A percentile compares a stretch with the other conserved stretches of the same genome.
Evolutionary conservation across 2,113 vertebrate species (phyloP).

Genomic region (Perccottus glenii): DNA sequence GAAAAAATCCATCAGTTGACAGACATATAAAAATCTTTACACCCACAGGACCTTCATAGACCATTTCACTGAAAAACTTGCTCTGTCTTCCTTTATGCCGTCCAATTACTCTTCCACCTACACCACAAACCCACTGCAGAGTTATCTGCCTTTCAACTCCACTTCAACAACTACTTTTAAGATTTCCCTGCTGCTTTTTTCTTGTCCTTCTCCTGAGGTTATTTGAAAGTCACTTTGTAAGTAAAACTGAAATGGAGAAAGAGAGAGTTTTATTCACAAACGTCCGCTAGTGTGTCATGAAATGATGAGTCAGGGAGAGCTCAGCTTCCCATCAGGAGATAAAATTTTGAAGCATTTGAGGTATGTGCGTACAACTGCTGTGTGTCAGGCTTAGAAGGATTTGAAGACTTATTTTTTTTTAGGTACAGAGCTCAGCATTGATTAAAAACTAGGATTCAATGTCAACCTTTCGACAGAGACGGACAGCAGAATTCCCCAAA

Average conservation of each 20-base stretch:
- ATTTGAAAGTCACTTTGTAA: constrained; percentile 7
- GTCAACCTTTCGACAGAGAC: not conserved
- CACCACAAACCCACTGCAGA: not conserved
- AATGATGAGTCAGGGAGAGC: constrained; percentile 8
- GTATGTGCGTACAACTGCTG: not conserved
- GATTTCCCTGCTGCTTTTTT: not conserved
- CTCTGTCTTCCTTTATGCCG: not conserved
- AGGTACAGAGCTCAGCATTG: not conserved
- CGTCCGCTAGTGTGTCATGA: not conserved
- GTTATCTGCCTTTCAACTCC: constrained; percentile 4
- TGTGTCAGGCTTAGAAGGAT: constrained; percentile 6
- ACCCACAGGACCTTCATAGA: constrained; percentile 4
- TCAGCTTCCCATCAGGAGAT: constrained; percentile 13
- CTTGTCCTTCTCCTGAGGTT: not conserved
- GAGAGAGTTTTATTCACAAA: not conserved
- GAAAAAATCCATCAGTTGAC: not conserved
- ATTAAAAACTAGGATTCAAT: not conserved
- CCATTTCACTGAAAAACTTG: constrained; percentile 3
- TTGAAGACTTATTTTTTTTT: not conserved
- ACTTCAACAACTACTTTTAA: not conserved
- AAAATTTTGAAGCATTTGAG: not conserved
- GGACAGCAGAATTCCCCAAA: not conserved
- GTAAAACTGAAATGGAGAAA: not conserved
- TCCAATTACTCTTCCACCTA: constrained; percentile 10
- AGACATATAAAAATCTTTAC: constrained; percentile 3